These are phyloP conservation scores for Orchesella flavescens DNA, from an alignment of 2,888 invertebrate genomes.

Conservation along the genomic window DNA sequence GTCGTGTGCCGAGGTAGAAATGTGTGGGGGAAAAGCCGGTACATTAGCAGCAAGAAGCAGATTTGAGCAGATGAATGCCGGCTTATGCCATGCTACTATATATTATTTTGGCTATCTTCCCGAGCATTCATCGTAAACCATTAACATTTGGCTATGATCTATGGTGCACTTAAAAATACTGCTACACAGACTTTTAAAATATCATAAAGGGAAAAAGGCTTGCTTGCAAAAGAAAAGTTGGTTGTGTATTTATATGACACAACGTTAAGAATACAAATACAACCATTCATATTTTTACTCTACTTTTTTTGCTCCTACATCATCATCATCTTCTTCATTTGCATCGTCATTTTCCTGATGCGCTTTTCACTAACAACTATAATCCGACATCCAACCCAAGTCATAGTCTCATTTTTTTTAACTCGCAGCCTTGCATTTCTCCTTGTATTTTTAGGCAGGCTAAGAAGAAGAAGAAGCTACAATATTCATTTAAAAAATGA, in stretches of 20 bases:
- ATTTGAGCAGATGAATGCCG: background rate
- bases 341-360: background rate
- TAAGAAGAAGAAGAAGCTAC: no score
- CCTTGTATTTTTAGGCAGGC: no score
- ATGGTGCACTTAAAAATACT: slow-evolving; percentile 46
- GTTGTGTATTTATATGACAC: background rate
- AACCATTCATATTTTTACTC: slow-evolving; percentile 49
- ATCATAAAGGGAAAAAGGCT: background rate
- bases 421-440: slow-evolving; percentile 6
- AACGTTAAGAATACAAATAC: background rate
- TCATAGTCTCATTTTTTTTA: background rate
- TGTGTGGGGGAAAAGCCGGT: background rate
- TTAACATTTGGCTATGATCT: slow-evolving; percentile 51
- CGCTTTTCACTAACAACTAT: slow-evolving; percentile 1
- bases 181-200: slow-evolving; percentile 23
- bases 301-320: slow-evolving; percentile 19
- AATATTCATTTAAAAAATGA: no score
- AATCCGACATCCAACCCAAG: background rate
- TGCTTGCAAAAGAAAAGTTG: slow-evolving; percentile 7
- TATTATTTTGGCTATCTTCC: slow-evolving; percentile 33
- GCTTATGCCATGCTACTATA: background rate
- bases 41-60: background rate
- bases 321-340: background rate
- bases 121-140: slow-evolving; percentile 40
- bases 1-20: background rate